These are phyloP conservation scores for Podarcis cretensis DNA, from an alignment of 2,113 vertebrate genomes.

Conservation along the genomic window DNA sequence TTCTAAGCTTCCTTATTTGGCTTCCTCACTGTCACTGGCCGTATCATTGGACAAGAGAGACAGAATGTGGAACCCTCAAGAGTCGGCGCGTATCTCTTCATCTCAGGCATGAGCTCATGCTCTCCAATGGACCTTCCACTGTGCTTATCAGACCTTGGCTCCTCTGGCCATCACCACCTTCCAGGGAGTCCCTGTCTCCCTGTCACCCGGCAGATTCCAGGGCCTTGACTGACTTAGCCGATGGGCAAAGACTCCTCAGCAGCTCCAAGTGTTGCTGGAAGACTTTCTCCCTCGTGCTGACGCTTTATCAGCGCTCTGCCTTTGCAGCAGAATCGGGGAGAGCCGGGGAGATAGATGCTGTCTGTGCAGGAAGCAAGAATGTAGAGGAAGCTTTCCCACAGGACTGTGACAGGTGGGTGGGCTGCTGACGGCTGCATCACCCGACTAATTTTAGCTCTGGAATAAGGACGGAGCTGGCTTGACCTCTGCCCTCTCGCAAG, in stretches of 20 bases:
- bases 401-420: neutral
- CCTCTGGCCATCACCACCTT: neutral
- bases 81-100: neutral
- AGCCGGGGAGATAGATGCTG: neutral
- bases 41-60: neutral
- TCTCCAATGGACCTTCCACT: neutral
- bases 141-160: neutral
- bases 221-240: neutral
- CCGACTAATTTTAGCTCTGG: constrained; percentile 21
- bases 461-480: neutral
- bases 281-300: constrained; percentile 1
- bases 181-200: neutral
- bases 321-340: neutral
- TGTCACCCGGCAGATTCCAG: constrained; percentile 6
- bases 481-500: neutral
- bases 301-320: constrained; percentile 5
- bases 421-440: neutral
- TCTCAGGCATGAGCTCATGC: constrained; percentile 2
- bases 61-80: neutral
- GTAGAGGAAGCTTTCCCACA: neutral
- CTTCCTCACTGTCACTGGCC: neutral
- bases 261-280: neutral
- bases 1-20: neutral
- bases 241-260: constrained; percentile 11
- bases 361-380: neutral